These are phyloP conservation scores for Ophioninae sp. DNA, from an alignment of 2,888 invertebrate species.

Conservation along the genomic window DNA sequence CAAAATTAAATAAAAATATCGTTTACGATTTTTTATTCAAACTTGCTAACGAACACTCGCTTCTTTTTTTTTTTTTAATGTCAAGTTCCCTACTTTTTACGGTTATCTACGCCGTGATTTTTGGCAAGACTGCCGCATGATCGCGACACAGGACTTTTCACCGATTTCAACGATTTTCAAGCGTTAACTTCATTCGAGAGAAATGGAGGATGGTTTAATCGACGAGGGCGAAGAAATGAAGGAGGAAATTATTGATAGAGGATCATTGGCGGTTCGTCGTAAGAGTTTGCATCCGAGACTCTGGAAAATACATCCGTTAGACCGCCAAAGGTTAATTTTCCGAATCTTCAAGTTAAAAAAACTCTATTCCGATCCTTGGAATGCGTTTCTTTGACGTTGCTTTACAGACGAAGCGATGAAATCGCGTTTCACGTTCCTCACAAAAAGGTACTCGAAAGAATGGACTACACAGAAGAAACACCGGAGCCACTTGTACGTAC, in stretches of 20 bases:
- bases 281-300: slow-evolving; percentile 45
- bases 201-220: not conserved
- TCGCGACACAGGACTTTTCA: not conserved
- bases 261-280: slow-evolving; percentile 1
- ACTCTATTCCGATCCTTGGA: not conserved
- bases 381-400: not conserved
- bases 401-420: slow-evolving; percentile 69
- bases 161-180: not conserved
- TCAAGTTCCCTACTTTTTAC: not conserved
- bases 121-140: not conserved
- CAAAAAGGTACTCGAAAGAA: slow-evolving; percentile 84
- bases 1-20: not conserved
- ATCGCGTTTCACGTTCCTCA: slow-evolving; percentile 85
- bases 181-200: not conserved
- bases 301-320: slow-evolving; percentile 48
- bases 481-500: slow-evolving; percentile 84
- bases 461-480: slow-evolving; percentile 83
- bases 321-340: slow-evolving; percentile 35
- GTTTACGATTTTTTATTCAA: not conserved
- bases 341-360: not conserved
- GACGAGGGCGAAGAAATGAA: not conserved
- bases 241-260: not conserved
- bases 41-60: not conserved
- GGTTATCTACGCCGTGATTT: not conserved
- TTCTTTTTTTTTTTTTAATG: not conserved